Base-by-base conservation (phyloP, 2,797 vertebrate species). In the Rhynchonycteris naso region DNA sequence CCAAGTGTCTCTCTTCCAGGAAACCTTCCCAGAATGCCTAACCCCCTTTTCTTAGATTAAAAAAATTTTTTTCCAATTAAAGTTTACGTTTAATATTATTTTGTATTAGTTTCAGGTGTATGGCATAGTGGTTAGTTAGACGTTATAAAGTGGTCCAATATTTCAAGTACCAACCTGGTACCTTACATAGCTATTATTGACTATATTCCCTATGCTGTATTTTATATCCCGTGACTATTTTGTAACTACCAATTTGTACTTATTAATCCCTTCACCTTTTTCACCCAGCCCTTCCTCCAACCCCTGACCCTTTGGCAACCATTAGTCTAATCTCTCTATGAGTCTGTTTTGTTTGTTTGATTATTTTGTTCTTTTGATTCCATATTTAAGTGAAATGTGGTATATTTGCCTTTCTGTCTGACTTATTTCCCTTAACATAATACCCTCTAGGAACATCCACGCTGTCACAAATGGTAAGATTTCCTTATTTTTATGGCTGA, bases 1-100 rank as follows among this genome's bases (percentile, higher is more conserved):
- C 52, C 52, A 68, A 59, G 26, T 92, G 58, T 78, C 86, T 81
- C 43, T 59, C 81, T 75, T 63, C 65, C 71, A 95, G 84, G 52
- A 90, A 83, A 84, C 66, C 35, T 87, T 91, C 58, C 72, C 76
- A 74, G 54, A 68, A 68, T 14, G 15, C 47, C 30, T 18, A 33
- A 68, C n/a, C 8, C n/a, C 8, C 2, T n/a, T 26, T 59, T 66
- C 19, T 66, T 33, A 66, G n/a, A 33, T 35, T 43, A 43, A 43
- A 43, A 43, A 43, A 43, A 66, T 18, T 15, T 9, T 68, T 68
- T 68, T 35, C 35, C 66, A 68, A 35, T 68, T 68, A 35, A 18
- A 68, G 66, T 35, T 68, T 33, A 68, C 33, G 35, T 22, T 68
- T 8, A 35, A 33, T 66, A n/a, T 35, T 68, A 35, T 68, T 68